These are phyloP conservation scores for Percina caprodes DNA, from an alignment of 2,113 vertebrate genomes.

Conservation along the genomic window DNA sequence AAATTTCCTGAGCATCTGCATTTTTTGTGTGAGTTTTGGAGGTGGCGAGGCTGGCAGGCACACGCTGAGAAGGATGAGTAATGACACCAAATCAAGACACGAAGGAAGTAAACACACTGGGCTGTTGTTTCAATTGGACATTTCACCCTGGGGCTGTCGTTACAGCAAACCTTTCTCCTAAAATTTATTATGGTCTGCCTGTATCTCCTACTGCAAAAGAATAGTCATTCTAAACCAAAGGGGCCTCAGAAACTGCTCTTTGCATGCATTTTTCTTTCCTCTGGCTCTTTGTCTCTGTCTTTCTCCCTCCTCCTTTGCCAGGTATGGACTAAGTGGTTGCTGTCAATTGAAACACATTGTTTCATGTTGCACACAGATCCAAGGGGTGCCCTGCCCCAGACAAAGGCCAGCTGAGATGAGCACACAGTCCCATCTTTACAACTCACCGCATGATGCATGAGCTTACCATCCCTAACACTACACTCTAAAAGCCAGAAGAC, in stretches of 20 bases:
- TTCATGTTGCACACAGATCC: constrained; percentile 16
- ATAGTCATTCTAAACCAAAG: constrained; percentile 45
- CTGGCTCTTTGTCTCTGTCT: constrained; percentile 21
- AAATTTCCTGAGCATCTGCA: constrained; percentile 67
- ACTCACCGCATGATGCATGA: constrained; percentile 20
- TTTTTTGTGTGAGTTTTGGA: constrained; percentile 59
- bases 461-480: constrained; percentile 17
- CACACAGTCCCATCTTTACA: constrained; percentile 16
- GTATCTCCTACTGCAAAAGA: constrained; percentile 41
- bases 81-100: constrained; percentile 61
- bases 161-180: constrained; percentile 41
- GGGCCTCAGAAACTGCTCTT: constrained; percentile 26
- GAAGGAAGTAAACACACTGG: constrained; percentile 62
- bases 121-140: constrained; percentile 72
- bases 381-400: background rate
- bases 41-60: constrained; percentile 55
- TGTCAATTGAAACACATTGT: constrained; percentile 49
- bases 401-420: constrained; percentile 38
- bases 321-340: constrained; percentile 42
- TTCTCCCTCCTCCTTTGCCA: constrained; percentile 30
- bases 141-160: constrained; percentile 59
- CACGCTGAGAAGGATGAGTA: constrained; percentile 68
- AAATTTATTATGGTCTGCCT: constrained; percentile 60
- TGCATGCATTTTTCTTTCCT: constrained; percentile 25
- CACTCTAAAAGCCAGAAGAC: constrained; percentile 36